A percentile compares a stretch with the other conserved stretches of the same genome.
phyloP scores from a whole-genome alignment of 2,113 vertebrate genomes.

The Empidonax alnorum region DNA sequence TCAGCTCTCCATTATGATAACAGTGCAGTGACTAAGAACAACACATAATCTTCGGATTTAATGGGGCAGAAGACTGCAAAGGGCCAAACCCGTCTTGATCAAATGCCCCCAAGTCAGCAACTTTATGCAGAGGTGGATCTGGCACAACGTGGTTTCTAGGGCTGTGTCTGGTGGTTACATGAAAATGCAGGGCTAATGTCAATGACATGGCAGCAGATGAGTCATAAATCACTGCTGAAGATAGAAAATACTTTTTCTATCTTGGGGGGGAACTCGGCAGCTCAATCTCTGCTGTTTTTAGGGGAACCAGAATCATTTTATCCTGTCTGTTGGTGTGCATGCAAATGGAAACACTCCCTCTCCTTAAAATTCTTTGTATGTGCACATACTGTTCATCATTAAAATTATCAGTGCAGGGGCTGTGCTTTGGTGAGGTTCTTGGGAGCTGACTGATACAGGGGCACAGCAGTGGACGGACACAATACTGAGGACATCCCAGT shows the following conservation, averaged over 20 bases:
- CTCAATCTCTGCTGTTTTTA: background rate
- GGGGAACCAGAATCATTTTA: background rate
- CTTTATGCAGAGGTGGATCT: background rate
- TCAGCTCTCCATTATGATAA: conserved; percentile 41
- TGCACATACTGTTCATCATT: background rate
- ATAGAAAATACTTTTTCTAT: background rate
- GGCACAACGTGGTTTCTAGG: background rate
- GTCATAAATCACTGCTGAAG: background rate
- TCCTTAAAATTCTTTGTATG: background rate
- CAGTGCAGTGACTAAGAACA: conserved; percentile 21
- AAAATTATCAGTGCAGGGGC: background rate
- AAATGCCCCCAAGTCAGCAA: conserved; percentile 38
- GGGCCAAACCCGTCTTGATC: conserved; percentile 24
- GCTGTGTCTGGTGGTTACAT: background rate
- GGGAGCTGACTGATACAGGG: background rate
- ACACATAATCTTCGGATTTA: conserved; percentile 57
- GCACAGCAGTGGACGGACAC: background rate
- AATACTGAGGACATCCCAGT: fast-evolving
- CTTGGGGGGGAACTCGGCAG: background rate
- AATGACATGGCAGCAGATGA: background rate
- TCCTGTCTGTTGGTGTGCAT: background rate
- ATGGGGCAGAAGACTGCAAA: conserved; percentile 54
- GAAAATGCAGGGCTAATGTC: background rate
- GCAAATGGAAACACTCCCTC: background rate
- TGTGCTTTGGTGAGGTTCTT: background rate